Evolutionary conservation across 2,888 invertebrate species (phyloP), one percentile per base, ranked within the genome.

Genomic region (Acanthopleura granulata): DNA sequence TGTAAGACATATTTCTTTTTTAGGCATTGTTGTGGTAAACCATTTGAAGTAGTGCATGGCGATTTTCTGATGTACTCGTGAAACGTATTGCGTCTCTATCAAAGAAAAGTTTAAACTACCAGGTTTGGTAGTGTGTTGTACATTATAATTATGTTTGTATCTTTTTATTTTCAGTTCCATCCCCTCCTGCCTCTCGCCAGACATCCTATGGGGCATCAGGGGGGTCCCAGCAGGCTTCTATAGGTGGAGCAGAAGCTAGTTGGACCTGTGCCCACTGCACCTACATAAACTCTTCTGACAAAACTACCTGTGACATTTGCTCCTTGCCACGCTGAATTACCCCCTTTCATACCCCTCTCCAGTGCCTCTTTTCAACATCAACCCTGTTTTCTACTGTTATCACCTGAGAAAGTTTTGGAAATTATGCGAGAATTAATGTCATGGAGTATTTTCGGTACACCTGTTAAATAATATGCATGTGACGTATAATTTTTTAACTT

Each of bases 231-330:
- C 81, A 85, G 40, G 85, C 87, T 22, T 83, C 86, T 11, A 85
- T 84, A 61, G 79, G 75, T n/a, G 72, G 78, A 62, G 27, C 76
- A 27, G 72, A 78, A 40, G 70, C 86, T 50, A 88, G 90, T 40
- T 98, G 98, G 98, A 96, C 96, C 49, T 98, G 98, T 91, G 93
- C 94, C 83, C 95, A 96, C 88, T 98, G 98, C 93, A 98, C 98
- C 79, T 98, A 94, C 92, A 94, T 97, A 89, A 98, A 98, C 92
- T 93, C 93, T 80, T 92, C 94, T 79, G 94, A 94, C 79, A 92
- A 93, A 81, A 93, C 92, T 84, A 93, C 93, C 82, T 98, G 98
- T 92, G 97, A 97, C 91, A 97, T 98, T 93, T 98, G 98, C 92
- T 94, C 94, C 89, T 93, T 97, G 91, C 97, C 97, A 30, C 88